phyloP scores from a whole-genome alignment of 2,797 vertebrate genomes.

The Coccyzus lansbergi region DNA sequence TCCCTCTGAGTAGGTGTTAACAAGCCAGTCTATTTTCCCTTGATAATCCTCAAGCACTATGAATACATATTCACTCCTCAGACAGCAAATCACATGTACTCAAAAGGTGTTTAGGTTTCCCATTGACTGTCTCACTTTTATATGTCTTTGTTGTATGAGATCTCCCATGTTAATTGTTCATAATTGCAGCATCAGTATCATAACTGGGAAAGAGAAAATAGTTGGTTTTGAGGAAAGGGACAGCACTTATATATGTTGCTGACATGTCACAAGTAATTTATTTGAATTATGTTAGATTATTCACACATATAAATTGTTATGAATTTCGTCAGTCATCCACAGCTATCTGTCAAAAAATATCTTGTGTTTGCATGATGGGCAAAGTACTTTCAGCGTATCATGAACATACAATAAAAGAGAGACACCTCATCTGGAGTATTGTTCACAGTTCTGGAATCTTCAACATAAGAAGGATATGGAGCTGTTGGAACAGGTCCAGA shows the following conservation, averaged over 20 bases:
- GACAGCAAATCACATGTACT: background rate
- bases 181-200: background rate
- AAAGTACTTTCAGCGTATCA: background rate
- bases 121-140: background rate
- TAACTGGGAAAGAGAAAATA: background rate
- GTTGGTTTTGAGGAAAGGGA: background rate
- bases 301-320: background rate
- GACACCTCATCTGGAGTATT: too few species aligned
- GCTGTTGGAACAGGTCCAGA: too few species aligned
- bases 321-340: background rate
- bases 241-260: background rate
- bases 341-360: background rate
- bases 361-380: background rate
- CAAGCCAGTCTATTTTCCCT: constrained; percentile 15
- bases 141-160: background rate
- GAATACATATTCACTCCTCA: background rate
- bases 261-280: background rate
- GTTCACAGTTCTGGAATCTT: too few species aligned
- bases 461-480: too few species aligned
- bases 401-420: background rate
- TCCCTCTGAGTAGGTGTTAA: constrained; percentile 41
- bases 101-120: background rate
- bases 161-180: background rate
- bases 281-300: background rate
- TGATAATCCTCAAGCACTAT: background rate